Evolutionary conservation across 2,113 vertebrate species (phyloP).

Genomic region (Speoplatyrhinus poulsoni): DNA sequence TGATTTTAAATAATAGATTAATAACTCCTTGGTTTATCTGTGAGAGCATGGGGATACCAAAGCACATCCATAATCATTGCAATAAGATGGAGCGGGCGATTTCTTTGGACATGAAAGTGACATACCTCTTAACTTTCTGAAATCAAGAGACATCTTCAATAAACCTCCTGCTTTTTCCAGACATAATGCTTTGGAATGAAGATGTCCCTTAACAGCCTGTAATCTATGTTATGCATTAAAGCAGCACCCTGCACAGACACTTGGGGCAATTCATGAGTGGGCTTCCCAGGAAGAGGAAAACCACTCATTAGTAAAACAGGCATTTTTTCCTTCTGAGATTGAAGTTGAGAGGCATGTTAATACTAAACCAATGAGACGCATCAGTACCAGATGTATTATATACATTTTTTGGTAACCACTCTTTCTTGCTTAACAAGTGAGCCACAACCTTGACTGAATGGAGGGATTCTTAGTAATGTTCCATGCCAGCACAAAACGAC

Average conservation of each 20-base stretch:
- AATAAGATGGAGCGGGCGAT: slow-evolving; percentile 62
- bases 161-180: slow-evolving; percentile 65
- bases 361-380: slow-evolving; percentile 71
- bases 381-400: slow-evolving; percentile 80
- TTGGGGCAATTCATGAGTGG: slow-evolving; percentile 63
- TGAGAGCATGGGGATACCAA: slow-evolving; percentile 54
- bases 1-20: slow-evolving; percentile 40
- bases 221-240: slow-evolving; percentile 61
- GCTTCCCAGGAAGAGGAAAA: slow-evolving; percentile 56
- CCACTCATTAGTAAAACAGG: slow-evolving; percentile 67
- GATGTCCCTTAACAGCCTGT: slow-evolving; percentile 72
- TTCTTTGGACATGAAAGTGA: slow-evolving; percentile 78
- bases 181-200: slow-evolving; percentile 82
- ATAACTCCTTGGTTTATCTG: slow-evolving; percentile 40
- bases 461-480: slow-evolving; percentile 68
- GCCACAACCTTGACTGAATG: slow-evolving; percentile 73
- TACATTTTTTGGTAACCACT: slow-evolving; percentile 83
- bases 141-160: slow-evolving; percentile 74
- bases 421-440: slow-evolving; percentile 77
- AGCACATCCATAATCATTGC: slow-evolving; percentile 68
- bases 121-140: slow-evolving; percentile 54
- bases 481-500: slow-evolving; percentile 69
- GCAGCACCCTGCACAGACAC: slow-evolving; percentile 72
- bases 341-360: slow-evolving; percentile 71
- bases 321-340: slow-evolving; percentile 75